Percentiles rank a stretch among this genome's conserved stretches.
Evolutionary conservation across 2,113 vertebrate genomes (phyloP).

Genomic region (Struthio camelus): DNA sequence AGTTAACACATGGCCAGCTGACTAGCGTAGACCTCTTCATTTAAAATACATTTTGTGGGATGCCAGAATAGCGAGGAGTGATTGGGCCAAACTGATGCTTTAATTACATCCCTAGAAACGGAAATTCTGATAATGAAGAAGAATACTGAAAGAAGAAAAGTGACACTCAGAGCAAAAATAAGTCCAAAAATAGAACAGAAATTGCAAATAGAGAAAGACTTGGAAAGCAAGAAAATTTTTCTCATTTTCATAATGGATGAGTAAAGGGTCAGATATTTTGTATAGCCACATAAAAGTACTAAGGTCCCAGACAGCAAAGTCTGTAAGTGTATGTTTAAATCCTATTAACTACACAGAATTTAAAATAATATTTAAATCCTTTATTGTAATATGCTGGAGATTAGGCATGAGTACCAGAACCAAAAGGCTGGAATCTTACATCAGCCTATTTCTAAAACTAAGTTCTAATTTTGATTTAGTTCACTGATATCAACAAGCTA

Average conservation of each 20-base stretch:
- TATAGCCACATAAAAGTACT: neutral
- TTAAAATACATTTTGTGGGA: neutral
- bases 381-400: neutral
- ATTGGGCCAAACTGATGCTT: neutral
- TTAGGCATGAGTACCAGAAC: neutral
- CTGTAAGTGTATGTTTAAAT: neutral
- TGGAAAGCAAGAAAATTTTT: neutral
- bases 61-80: neutral
- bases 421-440: neutral
- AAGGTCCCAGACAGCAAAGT: neutral
- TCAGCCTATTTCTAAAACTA: neutral
- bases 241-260: neutral
- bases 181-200: neutral
- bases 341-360: neutral
- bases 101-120: neutral
- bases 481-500: neutral
- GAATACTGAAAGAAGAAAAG: neutral
- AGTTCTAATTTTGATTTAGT: neutral
- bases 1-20: no score
- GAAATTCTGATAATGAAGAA: neutral
- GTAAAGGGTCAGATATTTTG: neutral
- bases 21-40: fast-evolving
- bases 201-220: neutral
- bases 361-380: fast-evolving
- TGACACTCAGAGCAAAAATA: neutral